Percentiles rank a stretch among this genome's conserved stretches.
Conservation (phyloP, 2,797 vertebrate genomes). For the Neosilurus hyrtlii region DNA sequence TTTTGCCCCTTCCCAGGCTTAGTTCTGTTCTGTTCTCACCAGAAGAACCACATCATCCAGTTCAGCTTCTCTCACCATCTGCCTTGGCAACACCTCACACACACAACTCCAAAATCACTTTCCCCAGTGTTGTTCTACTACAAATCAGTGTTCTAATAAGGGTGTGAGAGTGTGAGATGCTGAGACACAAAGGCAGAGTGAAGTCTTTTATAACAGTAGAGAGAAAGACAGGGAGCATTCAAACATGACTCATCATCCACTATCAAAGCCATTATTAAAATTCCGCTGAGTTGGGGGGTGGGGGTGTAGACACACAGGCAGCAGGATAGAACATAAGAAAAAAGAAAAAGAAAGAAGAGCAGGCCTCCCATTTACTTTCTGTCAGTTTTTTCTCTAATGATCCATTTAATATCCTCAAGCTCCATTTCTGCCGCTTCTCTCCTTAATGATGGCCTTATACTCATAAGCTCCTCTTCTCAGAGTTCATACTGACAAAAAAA, state of each 20-base stretch:
- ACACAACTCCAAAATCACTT: slow-evolving; percentile 22
- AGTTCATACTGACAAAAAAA: not conserved
- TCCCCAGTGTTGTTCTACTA: slow-evolving; percentile 19
- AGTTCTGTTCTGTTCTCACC: slow-evolving; percentile 1
- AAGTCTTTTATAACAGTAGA: slow-evolving; percentile 13
- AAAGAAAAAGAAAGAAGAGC: not conserved
- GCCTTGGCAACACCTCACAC: slow-evolving; percentile 42
- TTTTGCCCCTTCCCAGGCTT: not conserved
- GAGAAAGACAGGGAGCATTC: slow-evolving; percentile 2
- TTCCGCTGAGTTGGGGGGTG: not conserved
- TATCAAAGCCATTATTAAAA: slow-evolving; percentile 38
- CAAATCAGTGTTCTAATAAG: slow-evolving; percentile 34
- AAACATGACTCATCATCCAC: slow-evolving; percentile 45
- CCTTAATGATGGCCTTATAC: not conserved
- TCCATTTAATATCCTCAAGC: slow-evolving; percentile 5
- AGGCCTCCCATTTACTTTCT: not conserved
- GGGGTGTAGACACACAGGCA: too few relatives aligned
- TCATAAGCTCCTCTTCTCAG: not conserved
- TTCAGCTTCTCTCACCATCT: slow-evolving; percentile 32
- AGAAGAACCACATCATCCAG: slow-evolving; percentile 16
- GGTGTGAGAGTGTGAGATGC: slow-evolving; percentile 24
- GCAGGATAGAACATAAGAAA: not conserved
- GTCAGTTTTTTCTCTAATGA: slow-evolving; percentile 20
- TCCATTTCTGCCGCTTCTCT: not conserved
- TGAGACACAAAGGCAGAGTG: not conserved